Conservation (phyloP, 1,140 invertebrate species). For the Plutomurus gul region DNA sequence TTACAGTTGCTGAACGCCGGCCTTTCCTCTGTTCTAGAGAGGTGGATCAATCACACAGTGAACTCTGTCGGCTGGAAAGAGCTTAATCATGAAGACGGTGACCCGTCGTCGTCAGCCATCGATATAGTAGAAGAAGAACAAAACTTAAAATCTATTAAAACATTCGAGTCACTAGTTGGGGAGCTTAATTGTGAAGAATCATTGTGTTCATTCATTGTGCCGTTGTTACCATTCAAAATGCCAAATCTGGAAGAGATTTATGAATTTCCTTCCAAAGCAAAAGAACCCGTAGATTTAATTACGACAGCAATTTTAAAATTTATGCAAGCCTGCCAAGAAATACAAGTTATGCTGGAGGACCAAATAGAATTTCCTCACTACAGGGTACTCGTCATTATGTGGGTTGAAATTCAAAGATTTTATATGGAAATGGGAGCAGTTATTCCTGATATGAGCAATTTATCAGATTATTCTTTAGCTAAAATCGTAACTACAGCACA, state of each 20-base stretch:
- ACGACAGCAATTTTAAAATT: not conserved
- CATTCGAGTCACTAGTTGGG: not conserved
- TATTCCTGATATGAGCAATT: not conserved
- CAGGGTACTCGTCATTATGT: no score
- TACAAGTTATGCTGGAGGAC: no score
- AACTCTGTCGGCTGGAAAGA: slow-evolving; percentile 27
- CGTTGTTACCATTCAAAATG: not conserved
- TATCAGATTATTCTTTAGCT: not conserved
- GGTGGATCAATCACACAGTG: slow-evolving; percentile 41
- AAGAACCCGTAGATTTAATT: not conserved
- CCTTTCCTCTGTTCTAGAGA: slow-evolving; percentile 32
- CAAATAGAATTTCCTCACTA: no score
- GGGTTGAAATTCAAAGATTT: not conserved
- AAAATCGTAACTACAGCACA: not conserved
- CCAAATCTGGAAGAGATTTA: not conserved
- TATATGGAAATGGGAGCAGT: not conserved
- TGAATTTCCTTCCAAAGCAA: not conserved
- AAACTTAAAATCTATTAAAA: not conserved
- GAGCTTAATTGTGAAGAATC: not conserved
- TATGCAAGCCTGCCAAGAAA: no score
- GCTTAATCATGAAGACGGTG: not conserved
- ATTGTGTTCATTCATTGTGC: not conserved
- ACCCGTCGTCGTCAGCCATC: not conserved
- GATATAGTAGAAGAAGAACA: not conserved
- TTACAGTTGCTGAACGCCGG: slow-evolving; percentile 43